These are phyloP conservation scores for Vulpes ferrilata DNA, from an alignment of 2,113 vertebrate species.

Conservation along the genomic window DNA sequence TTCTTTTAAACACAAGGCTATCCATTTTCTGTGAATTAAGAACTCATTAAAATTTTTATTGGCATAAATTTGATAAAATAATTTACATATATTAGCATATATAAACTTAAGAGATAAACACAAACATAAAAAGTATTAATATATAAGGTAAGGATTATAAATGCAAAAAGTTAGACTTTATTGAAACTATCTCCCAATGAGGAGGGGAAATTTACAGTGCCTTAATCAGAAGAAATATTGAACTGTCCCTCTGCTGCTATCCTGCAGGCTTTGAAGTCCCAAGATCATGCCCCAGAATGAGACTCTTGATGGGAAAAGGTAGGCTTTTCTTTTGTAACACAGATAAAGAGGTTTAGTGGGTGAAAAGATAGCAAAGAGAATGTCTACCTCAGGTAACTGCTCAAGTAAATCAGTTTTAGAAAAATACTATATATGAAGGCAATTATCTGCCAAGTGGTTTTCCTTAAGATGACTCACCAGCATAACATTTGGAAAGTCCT, in stretches of 20 bases:
- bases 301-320: background rate
- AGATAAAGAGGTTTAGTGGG: background rate
- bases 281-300: background rate
- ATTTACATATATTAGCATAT: background rate
- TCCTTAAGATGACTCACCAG: background rate
- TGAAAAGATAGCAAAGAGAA: background rate
- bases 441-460: background rate
- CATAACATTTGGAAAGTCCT: background rate
- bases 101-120: background rate
- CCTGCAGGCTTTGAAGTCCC: background rate
- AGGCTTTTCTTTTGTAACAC: background rate
- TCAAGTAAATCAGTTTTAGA: background rate
- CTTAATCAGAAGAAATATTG: background rate
- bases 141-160: background rate
- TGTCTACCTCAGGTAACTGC: background rate
- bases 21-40: conserved; percentile 6
- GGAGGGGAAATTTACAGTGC: background rate
- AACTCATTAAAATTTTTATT: conserved; percentile 35
- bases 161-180: background rate
- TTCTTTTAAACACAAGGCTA: background rate
- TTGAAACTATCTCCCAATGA: background rate
- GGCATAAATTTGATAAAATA: background rate
- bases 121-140: background rate
- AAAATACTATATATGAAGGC: background rate
- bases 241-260: background rate